These are phyloP conservation scores for Drosophila sturtevanti DNA, from an alignment of 1,140 invertebrate genomes.

Conservation along the genomic window DNA sequence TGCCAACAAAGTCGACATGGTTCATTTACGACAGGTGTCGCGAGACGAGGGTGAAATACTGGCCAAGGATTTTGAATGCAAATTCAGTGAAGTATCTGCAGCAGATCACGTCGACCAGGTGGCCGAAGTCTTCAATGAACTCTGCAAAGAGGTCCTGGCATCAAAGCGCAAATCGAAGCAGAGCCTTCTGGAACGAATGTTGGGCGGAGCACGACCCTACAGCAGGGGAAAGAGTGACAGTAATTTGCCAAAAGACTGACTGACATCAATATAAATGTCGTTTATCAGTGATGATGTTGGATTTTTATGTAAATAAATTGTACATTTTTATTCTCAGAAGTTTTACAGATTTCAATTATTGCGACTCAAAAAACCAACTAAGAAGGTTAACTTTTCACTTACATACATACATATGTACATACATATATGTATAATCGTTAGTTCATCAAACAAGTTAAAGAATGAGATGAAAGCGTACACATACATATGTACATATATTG, in stretches of 20 bases:
- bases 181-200: constrained; percentile 90
- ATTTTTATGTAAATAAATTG: neutral
- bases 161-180: constrained; percentile 92
- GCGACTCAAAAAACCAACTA: neutral
- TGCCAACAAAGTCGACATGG: constrained; percentile 96
- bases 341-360: neutral
- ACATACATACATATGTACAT: no score
- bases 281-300: constrained; percentile 17
- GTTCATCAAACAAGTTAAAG: no score
- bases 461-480: no score
- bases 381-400: no score
- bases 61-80: constrained; percentile 93
- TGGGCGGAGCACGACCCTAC: constrained; percentile 89
- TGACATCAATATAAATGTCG: neutral
- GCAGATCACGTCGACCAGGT: constrained; percentile 92
- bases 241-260: constrained; percentile 91
- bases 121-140: constrained; percentile 92
- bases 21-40: constrained; percentile 94
- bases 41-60: constrained; percentile 94
- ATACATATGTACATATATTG: no score
- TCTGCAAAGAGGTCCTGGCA: constrained; percentile 91
- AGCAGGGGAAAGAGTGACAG: constrained; percentile 93
- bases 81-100: constrained; percentile 94
- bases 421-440: no score
- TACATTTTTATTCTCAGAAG: neutral